Evolutionary conservation across 2,888 invertebrate genomes (phyloP).

Genomic region (Mycalesis mineus): DNA sequence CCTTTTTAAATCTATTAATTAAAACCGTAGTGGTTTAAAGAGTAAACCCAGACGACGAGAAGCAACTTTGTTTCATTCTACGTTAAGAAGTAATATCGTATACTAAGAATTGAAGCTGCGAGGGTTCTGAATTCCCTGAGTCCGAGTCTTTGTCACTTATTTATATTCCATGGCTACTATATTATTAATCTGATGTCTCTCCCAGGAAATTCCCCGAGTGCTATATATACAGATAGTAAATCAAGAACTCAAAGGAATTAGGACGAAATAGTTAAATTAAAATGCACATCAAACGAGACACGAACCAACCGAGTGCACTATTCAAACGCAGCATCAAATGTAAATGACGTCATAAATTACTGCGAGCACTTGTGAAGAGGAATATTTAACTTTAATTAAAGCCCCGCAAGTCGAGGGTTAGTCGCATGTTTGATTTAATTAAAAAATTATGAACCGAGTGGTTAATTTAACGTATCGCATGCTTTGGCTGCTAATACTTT

Average conservation of each 20-base stretch:
- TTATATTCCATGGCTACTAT: no score
- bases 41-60: no score
- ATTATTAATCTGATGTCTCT: no score
- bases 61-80: no score
- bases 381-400: slow-evolving; percentile 36
- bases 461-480: slow-evolving; percentile 21
- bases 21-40: no score
- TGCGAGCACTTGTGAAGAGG: slow-evolving; percentile 23
- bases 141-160: no score
- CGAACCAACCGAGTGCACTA: slow-evolving; percentile 18
- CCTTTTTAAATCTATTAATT: no score
- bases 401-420: slow-evolving; percentile 22
- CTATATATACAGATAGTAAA: not conserved
- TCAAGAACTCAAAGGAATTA: slow-evolving; percentile 1
- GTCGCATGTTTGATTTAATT: slow-evolving; percentile 38
- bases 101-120: no score
- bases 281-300: slow-evolving; percentile 17
- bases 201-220: no score
- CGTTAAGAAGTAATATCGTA: no score
- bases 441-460: slow-evolving; percentile 37
- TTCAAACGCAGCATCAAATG: slow-evolving; percentile 29
- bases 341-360: slow-evolving; percentile 25
- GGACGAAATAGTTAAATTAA: slow-evolving; percentile 7
- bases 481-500: slow-evolving; percentile 1
- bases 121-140: no score